Percentiles rank a stretch among this genome's conserved stretches.
Conservation (phyloP, 2,797 vertebrate species). For the Microtus californicus region DNA sequence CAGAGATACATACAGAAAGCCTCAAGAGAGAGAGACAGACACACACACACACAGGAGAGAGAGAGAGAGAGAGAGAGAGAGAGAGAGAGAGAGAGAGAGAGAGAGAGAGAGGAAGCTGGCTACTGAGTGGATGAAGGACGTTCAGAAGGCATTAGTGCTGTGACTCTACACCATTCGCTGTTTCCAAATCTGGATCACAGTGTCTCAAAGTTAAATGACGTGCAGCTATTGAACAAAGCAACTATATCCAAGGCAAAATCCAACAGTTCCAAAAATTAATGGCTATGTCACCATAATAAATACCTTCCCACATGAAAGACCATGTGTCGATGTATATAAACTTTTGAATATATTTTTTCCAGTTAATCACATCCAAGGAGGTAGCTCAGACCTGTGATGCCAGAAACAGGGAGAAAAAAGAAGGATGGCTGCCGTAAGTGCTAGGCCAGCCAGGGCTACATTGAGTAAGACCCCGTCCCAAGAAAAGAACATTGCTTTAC, state of each 20-base stretch:
- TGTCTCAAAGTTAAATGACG: background rate
- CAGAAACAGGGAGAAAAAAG: background rate
- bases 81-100: no score
- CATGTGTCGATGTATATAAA: background rate
- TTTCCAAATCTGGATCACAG: slow-evolving; percentile 2
- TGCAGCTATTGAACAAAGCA: background rate
- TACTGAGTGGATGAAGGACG: no score
- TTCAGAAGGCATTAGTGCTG: background rate
- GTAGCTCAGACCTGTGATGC: background rate
- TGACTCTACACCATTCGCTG: background rate
- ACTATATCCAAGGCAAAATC: slow-evolving; percentile 6
- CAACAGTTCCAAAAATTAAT: background rate
- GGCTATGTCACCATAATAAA: background rate
- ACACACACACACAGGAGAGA: no score
- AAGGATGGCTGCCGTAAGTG: background rate
- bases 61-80: no score
- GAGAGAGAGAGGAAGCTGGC: no score
- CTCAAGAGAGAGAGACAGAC: no score
- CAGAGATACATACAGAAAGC: no score
- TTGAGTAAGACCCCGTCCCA: background rate
- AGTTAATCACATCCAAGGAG: background rate
- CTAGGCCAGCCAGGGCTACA: background rate
- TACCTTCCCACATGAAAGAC: background rate
- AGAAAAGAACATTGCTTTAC: background rate
- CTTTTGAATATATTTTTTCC: background rate